phyloP scores from a whole-genome alignment of 1,140 invertebrate species.

The Drosophila kohkoa region DNA sequence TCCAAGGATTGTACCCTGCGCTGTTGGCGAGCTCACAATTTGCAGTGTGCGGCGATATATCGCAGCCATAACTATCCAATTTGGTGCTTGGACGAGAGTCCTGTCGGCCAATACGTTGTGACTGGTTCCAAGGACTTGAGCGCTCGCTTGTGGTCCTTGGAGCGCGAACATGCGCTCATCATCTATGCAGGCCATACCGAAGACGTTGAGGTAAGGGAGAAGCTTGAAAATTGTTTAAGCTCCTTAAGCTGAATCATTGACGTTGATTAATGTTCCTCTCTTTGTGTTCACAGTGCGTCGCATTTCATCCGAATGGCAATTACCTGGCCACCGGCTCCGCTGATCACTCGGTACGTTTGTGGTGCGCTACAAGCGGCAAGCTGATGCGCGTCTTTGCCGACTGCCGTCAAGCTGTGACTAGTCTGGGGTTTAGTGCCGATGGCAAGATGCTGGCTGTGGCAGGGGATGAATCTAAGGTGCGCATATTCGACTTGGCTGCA shows the following conservation, averaged over 20 bases:
- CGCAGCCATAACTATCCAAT: slow-evolving; percentile 94
- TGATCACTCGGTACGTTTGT: slow-evolving; percentile 91
- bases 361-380: slow-evolving; percentile 87
- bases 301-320: slow-evolving; percentile 93
- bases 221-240: neutral
- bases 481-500: slow-evolving; percentile 87
- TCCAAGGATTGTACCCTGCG: slow-evolving; percentile 92
- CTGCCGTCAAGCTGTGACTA: slow-evolving; percentile 90
- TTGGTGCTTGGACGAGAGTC: slow-evolving; percentile 93
- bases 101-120: slow-evolving; percentile 90
- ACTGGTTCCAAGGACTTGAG: slow-evolving; percentile 94
- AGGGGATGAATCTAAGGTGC: slow-evolving; percentile 87
- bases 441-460: slow-evolving; percentile 93
- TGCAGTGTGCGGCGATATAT: slow-evolving; percentile 89
- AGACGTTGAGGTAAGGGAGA: slow-evolving; percentile 90
- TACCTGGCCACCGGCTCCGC: slow-evolving; percentile 92
- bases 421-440: slow-evolving; percentile 91
- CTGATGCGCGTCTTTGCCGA: slow-evolving; percentile 93
- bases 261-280: neutral
- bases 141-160: slow-evolving; percentile 93
- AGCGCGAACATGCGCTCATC: slow-evolving; percentile 91
- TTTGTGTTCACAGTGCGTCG: slow-evolving; percentile 85
- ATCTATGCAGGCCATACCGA: slow-evolving; percentile 93
- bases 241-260: too few species aligned
- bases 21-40: slow-evolving; percentile 89